A percentile compares a stretch with the other conserved stretches of the same genome.
Evolutionary conservation across 2,888 invertebrate species (phyloP).

Genomic region (Dendrolimus pini): DNA sequence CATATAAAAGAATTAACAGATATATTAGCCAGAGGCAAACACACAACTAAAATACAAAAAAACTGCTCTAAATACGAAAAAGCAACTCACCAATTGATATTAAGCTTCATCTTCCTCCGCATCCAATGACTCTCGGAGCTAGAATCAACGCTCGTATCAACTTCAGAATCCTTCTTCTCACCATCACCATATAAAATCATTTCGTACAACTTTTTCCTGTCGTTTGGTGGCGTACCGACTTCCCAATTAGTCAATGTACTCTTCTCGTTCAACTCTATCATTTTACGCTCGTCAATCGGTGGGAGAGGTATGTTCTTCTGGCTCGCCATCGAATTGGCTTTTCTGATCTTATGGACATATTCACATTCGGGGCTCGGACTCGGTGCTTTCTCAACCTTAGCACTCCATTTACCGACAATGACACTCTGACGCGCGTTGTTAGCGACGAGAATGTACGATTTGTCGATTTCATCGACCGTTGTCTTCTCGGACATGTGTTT

Average conservation of each 20-base stretch:
- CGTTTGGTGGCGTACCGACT: conserved; percentile 45
- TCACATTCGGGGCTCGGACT: conserved; percentile 39
- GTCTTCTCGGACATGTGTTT: conserved; percentile 34
- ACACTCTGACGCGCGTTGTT: conserved; percentile 67
- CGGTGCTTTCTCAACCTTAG: conserved; percentile 26
- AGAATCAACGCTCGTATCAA: conserved; percentile 3
- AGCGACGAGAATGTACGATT: conserved; percentile 60
- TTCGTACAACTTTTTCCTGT: conserved; percentile 60
- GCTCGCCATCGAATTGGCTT: conserved; percentile 46
- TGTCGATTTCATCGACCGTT: conserved; percentile 29
- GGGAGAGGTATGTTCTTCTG: conserved; percentile 44
- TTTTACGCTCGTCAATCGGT: conserved; percentile 57
- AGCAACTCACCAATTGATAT: conserved; percentile 39
- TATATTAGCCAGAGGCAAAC: no score
- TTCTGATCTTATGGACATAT: conserved; percentile 66
- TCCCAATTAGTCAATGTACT: conserved; percentile 36
- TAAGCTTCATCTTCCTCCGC: conserved; percentile 51
- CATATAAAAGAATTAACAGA: no score
- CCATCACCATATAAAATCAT: conserved; percentile 58
- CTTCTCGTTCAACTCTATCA: conserved; percentile 41
- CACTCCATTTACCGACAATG: conserved; percentile 49
- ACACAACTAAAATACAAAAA: no score
- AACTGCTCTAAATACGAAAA: neutral
- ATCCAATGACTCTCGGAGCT: conserved; percentile 6
- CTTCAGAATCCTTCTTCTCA: conserved; percentile 31